Conservation (phyloP, 2,888 invertebrate genomes). For the Pheosia tremula region DNA sequence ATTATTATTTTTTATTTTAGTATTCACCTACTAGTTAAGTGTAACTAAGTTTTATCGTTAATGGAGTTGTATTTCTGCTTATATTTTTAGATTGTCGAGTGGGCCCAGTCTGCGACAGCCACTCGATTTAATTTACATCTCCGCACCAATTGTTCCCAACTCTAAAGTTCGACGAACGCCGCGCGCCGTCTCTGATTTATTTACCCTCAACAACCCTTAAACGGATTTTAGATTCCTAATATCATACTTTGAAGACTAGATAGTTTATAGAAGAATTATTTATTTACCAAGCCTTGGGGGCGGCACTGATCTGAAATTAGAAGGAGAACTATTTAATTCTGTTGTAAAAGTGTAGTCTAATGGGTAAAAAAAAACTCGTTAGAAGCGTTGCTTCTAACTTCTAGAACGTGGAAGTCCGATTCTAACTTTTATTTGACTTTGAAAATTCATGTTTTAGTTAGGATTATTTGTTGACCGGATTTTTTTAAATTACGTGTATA, state of each 20-base stretch:
- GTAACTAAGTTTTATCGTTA: background rate
- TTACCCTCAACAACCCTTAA: slow-evolving; percentile 70
- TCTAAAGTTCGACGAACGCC: slow-evolving; percentile 73
- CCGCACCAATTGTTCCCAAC: slow-evolving; percentile 72
- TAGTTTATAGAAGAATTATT: slow-evolving; percentile 22
- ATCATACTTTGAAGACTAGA: slow-evolving; percentile 50
- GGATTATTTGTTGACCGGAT: too few relatives aligned
- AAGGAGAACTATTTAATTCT: too few relatives aligned
- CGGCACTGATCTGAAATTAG: too few relatives aligned
- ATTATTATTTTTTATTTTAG: too few relatives aligned
- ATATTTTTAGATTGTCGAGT: slow-evolving; percentile 29
- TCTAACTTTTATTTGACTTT: too few relatives aligned
- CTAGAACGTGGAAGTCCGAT: too few relatives aligned
- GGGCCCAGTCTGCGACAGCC: slow-evolving; percentile 51
- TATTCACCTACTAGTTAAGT: too few relatives aligned
- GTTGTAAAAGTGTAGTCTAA: too few relatives aligned
- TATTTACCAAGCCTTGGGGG: background rate
- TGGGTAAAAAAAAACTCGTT: too few relatives aligned
- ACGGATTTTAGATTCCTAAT: slow-evolving; percentile 73
- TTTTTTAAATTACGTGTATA: too few relatives aligned
- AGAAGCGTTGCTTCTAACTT: too few relatives aligned
- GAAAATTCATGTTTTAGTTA: too few relatives aligned
- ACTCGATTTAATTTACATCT: slow-evolving; percentile 82
- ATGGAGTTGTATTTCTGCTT: slow-evolving; percentile 27
- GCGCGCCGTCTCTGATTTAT: slow-evolving; percentile 72